phyloP scores from a whole-genome alignment of 2,113 vertebrate species.

The Macrotus californicus region DNA sequence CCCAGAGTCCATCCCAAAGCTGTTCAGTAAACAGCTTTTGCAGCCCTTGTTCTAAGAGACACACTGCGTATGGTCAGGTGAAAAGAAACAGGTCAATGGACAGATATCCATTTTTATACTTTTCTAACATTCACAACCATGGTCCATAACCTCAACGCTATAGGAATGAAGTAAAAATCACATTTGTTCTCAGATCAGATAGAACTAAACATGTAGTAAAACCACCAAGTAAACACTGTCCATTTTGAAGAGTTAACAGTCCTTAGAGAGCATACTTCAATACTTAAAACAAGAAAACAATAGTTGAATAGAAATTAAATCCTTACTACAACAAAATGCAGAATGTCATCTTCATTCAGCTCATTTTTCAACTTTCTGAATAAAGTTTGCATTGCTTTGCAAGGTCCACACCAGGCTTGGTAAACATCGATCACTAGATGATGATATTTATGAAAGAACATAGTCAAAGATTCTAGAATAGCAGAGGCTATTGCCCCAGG shows the following conservation, averaged over 20 bases:
- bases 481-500: not conserved
- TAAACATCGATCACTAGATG: constrained; percentile 81
- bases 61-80: not conserved
- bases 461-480: not conserved
- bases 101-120: not conserved
- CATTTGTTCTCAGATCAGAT: not conserved
- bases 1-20: not conserved
- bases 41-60: not conserved
- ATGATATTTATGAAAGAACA: not conserved
- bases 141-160: not conserved
- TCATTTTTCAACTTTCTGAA: constrained; percentile 79
- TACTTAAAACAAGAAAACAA: not conserved
- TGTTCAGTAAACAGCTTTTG: not conserved
- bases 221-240: not conserved
- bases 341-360: constrained; percentile 74
- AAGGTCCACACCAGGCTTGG: constrained; percentile 83
- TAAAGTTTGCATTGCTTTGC: constrained; percentile 78
- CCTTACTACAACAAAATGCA: constrained; percentile 81
- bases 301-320: not conserved
- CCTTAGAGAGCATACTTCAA: not conserved
- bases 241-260: not conserved
- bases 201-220: not conserved
- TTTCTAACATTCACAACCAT: not conserved
- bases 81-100: not conserved
- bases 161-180: not conserved